These are phyloP conservation scores for Scaptomyza caliginosa DNA, from an alignment of 2,888 invertebrate species.

Conservation along the genomic window DNA sequence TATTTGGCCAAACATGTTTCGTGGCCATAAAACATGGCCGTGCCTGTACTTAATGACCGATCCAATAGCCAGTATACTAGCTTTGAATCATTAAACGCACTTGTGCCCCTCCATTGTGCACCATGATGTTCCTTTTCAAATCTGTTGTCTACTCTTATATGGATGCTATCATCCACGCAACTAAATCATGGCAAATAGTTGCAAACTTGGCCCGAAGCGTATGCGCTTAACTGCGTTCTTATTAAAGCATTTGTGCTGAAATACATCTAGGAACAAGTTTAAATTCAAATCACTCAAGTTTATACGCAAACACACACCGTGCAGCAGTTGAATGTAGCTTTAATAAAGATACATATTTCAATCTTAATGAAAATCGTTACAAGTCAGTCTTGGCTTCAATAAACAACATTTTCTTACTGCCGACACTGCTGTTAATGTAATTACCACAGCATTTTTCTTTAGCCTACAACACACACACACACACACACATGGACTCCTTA, in stretches of 20 bases:
- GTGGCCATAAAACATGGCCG: conserved; percentile 79
- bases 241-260: neutral
- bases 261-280: neutral
- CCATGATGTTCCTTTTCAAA: neutral
- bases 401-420: conserved; percentile 60
- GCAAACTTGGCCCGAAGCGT: conserved; percentile 2
- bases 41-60: conserved; percentile 77
- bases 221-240: conserved; percentile 11
- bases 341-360: conserved; percentile 65
- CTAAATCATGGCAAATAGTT: conserved; percentile 37
- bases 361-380: conserved; percentile 80
- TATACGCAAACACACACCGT: neutral
- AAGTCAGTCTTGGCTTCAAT: conserved; percentile 59
- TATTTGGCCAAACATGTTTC: conserved; percentile 60
- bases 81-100: conserved; percentile 78
- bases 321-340: conserved; percentile 2
- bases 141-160: neutral
- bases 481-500: conserved; percentile 10
- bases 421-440: conserved; percentile 72
- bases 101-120: conserved; percentile 54
- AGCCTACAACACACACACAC: conserved; percentile 23
- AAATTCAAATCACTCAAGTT: too few species aligned
- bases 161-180: conserved; percentile 10
- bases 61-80: conserved; percentile 64
- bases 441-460: conserved; percentile 75